Base-by-base conservation (phyloP, 2,888 invertebrate genomes). In the Ennomos quercinarius region DNA sequence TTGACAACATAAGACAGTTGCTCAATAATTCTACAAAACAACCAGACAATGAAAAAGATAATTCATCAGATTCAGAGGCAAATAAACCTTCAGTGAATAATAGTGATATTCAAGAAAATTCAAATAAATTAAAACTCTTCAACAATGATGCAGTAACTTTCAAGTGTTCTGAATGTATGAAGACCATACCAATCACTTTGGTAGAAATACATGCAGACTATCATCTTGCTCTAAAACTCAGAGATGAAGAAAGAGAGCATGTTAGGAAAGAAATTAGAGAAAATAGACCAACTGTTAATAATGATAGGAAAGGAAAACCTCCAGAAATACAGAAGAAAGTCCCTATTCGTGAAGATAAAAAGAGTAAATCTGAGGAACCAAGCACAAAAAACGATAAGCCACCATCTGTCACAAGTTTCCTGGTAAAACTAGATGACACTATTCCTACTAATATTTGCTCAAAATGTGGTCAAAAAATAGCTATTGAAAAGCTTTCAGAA, bases 171-270 rank as follows among this genome's bases (percentile, higher is more conserved):
- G 93, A 95, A 74, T 98, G 98, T 84, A 91, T 93, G 6, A 93
- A 94, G 76, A 77, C 81, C 43, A 85, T 97, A 73, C 76, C 90
- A 27, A 68, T 87, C 4, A 89, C 93, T 77, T 93, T 94, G 61
- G 81, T 95, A 57, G 93, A 93, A 37, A 94, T 94, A 58, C 98
- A 98, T 83, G 84, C 94, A 10, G 98, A 97, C 80, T 95, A 94
- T 73, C 97, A 97, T 81, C 87, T 95, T 52, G 97, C 97, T 0
- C 81, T 95, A 57, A 93, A 94, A 67, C 78, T 97, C 9, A 94
- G 95, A 71, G 93, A 94, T 38, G 93, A 95, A 77, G 91, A 94
- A 58, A 87, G 93, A 52, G 74, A 82, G 57, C 70, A 74, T 60
- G 69, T 76, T 9, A 80, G 87, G 34, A 74, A 74, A 49, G 85